Evolutionary conservation across 2,888 invertebrate species (phyloP).

Genomic region (Campoplex capitator): DNA sequence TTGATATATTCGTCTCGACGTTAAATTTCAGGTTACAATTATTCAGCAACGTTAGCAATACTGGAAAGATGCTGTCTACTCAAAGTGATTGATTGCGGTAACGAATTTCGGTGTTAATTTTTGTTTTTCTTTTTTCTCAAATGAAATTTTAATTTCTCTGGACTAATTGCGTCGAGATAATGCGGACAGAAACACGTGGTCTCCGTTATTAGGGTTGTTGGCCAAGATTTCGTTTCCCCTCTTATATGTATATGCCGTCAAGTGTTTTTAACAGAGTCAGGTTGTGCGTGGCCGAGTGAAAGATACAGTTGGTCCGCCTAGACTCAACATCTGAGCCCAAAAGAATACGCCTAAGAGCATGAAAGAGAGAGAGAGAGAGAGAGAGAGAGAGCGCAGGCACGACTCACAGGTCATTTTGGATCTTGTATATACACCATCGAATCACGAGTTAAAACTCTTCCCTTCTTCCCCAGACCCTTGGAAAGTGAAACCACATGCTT

Average conservation of each 20-base stretch:
- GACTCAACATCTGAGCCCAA: constrained; percentile 37
- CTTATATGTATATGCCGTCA: constrained; percentile 10
- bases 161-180: background rate
- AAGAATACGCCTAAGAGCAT: constrained; percentile 5
- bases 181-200: constrained; percentile 63
- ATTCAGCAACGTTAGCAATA: constrained; percentile 3
- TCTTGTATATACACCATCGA: constrained; percentile 43
- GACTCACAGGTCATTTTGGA: constrained; percentile 29
- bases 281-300: constrained; percentile 23
- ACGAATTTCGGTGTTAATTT: background rate
- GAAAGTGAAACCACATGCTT: constrained; percentile 65
- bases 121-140: background rate
- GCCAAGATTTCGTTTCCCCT: constrained; percentile 14
- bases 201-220: constrained; percentile 14
- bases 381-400: constrained; percentile 10
- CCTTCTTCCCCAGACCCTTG: constrained; percentile 23
- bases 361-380: constrained; percentile 2
- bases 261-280: constrained; percentile 43
- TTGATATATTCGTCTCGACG: constrained; percentile 7
- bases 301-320: constrained; percentile 60
- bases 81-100: background rate
- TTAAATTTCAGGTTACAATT: constrained; percentile 6
- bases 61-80: constrained; percentile 2
- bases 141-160: background rate
- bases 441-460: constrained; percentile 47